Evolutionary conservation across 2,888 invertebrate genomes (phyloP).

Genomic region (Trimorus sp.): DNA sequence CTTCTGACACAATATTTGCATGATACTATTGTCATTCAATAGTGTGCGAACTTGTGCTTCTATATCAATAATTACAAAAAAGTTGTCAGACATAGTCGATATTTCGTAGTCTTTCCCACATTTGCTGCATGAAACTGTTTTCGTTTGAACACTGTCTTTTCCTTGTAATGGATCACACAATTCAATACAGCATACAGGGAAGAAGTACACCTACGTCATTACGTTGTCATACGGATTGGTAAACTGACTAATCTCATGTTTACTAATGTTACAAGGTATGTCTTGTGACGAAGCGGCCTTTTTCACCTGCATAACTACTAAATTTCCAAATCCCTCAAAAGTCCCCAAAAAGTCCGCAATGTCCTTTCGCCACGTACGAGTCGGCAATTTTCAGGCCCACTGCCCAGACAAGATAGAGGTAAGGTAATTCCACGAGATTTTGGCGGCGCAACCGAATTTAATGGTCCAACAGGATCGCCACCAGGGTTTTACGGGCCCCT

Average conservation of each 20-base stretch:
- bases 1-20: neutral
- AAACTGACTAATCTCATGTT: neutral
- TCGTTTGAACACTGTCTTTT: neutral
- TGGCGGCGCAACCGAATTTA: too few species aligned
- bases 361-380: too few species aligned
- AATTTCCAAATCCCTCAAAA: too few species aligned
- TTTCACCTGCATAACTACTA: too few species aligned
- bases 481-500: too few species aligned
- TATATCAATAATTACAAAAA: neutral
- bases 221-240: neutral
- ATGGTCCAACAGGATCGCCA: too few species aligned
- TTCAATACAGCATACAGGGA: neutral
- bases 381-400: too few species aligned
- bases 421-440: too few species aligned
- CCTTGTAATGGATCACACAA: neutral
- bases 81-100: neutral
- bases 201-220: neutral
- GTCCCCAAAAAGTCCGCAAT: too few species aligned
- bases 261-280: conserved; percentile 1
- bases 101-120: neutral
- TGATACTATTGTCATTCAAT: neutral
- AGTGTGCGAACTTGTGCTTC: neutral
- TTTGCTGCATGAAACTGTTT: neutral
- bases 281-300: too few species aligned
- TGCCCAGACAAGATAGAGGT: too few species aligned